Evolutionary conservation across 2,113 vertebrate genomes (phyloP).

Genomic region (Corvus moneduloides): DNA sequence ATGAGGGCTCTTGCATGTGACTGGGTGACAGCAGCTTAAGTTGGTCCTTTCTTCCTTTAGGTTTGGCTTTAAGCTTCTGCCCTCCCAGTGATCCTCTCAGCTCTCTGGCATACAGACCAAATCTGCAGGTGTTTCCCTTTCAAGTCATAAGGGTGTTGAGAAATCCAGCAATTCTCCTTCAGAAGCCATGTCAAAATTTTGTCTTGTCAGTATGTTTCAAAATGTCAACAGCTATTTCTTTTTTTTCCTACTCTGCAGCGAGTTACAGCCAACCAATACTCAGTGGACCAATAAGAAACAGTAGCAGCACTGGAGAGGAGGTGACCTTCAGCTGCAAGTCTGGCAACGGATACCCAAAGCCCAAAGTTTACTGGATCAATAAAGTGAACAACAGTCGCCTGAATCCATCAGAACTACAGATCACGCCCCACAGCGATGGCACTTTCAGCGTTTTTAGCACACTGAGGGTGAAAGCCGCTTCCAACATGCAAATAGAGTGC

Average conservation of each 20-base stretch:
- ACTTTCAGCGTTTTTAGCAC: slow-evolving; percentile 61
- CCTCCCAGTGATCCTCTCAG: background rate
- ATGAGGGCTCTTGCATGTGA: background rate
- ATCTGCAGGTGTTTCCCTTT: background rate
- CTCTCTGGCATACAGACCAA: background rate
- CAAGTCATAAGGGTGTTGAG: background rate
- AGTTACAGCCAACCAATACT: slow-evolving; percentile 70
- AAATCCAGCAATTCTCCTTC: background rate
- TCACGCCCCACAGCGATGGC: background rate
- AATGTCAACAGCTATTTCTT: background rate
- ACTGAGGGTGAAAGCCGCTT: background rate
- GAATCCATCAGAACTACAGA: background rate
- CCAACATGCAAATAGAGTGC: slow-evolving; percentile 58
- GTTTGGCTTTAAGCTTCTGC: background rate
- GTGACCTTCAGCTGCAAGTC: slow-evolving; percentile 69
- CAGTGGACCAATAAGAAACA: background rate
- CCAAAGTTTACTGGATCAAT: slow-evolving; percentile 72
- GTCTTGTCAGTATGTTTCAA: background rate
- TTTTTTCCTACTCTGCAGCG: slow-evolving; percentile 24
- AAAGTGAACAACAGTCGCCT: slow-evolving; percentile 56
- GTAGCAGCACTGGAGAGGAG: background rate
- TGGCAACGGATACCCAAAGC: slow-evolving; percentile 58
- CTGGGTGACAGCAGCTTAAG: background rate
- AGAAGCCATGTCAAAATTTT: background rate
- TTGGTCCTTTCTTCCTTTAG: background rate